Evolutionary conservation across 2,797 vertebrate species (phyloP).

Genomic region (Corythornis leucogaster): DNA sequence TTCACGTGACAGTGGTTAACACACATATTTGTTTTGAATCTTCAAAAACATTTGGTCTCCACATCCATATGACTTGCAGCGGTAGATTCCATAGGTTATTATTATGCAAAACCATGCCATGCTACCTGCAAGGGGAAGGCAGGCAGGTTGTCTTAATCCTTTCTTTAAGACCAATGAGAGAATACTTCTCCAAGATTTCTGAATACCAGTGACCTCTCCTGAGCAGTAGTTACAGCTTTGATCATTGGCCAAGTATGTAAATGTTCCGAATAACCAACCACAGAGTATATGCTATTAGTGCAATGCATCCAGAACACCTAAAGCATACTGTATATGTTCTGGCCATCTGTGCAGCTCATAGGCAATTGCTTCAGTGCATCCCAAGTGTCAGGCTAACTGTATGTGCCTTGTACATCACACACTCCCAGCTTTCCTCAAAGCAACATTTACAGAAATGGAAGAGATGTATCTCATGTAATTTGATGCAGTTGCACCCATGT

Average conservation of each 20-base stretch:
- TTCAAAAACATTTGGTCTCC: neutral
- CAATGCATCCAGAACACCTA: neutral
- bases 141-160: neutral
- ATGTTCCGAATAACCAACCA: neutral
- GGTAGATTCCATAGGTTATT: neutral
- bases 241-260: neutral
- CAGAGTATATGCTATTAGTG: neutral
- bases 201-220: neutral
- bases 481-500: accelerated
- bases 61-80: neutral
- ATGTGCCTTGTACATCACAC: neutral
- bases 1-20: neutral
- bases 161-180: neutral
- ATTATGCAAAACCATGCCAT: neutral
- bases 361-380: neutral
- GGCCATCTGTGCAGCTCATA: neutral
- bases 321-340: neutral
- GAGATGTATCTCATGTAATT: neutral
- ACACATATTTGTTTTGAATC: neutral
- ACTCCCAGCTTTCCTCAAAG: neutral
- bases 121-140: neutral
- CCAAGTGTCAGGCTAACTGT: neutral
- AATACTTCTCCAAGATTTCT: neutral
- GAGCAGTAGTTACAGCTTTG: neutral
- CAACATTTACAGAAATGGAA: neutral